Base-by-base conservation (phyloP, 2,113 vertebrate species). In the Coturnix japonica region DNA sequence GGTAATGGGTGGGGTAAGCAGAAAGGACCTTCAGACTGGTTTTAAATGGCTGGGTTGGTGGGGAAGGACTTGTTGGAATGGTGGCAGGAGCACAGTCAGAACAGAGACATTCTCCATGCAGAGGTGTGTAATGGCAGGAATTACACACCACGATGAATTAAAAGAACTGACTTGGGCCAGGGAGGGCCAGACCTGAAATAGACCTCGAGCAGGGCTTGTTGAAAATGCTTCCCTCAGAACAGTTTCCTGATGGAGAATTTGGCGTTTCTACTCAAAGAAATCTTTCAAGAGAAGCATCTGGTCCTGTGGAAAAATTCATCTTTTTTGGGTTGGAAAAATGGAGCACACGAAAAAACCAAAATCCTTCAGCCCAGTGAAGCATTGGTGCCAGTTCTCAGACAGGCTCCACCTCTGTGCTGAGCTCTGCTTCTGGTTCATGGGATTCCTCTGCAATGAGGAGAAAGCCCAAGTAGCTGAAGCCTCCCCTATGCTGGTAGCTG, bases 231-330 rank as follows among this genome's bases (percentile, higher is more conserved):
- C 94, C 95, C 87, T 94, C 88, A 91, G 65, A 95, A 88, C 90
- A 69, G 91, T 75, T 96, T 95, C 91, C 94, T 95, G 90, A 94
- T 96, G 95, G 91, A 94, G 94, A 86, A 95, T 91, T 83, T 95
- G 93, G 95, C 95, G 74, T 93, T 93, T 94, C 87, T 83, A 41
- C 90, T 93, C 85, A 95, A 95, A 95, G 90, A 88, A 95, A 95
- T 95, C 87, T 86, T 94, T 96, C 94, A 95, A 95, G 82, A 95
- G 95, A 95, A 96, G 93, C 91, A 84, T 96, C 90, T 95, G 94
- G 90, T 93, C 60, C 91, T 95, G 85, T 95, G 95, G 95, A 95
- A 95, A 96, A 95, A 75, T 67, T 92, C 87, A 61, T 96, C 90
- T 77, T 85, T 37, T 90, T 95, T 35, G 72, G 76, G 79, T 77